Evolutionary conservation across 2,797 vertebrate genomes (phyloP), one percentile per base, ranked within the genome.

Genomic region (Pygocentrus nattereri): DNA sequence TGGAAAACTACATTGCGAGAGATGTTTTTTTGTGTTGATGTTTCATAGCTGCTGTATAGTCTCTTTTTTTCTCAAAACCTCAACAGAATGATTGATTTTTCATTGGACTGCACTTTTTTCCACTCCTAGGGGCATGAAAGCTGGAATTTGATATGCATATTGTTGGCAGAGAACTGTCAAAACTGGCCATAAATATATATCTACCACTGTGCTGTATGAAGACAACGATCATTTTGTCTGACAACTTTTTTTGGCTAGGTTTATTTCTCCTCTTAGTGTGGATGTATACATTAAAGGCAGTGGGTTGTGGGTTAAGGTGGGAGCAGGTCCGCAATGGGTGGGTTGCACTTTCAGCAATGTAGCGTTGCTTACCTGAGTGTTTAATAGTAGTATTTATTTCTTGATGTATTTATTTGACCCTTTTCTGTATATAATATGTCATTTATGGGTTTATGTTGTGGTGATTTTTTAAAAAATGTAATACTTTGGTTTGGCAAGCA

Each of bases 321-420:
- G 83, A 85, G 81, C 85, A 80, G 82, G 67, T 82, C 84, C 84
- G 87, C 79, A 86, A 83, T 70, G 79, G 87, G 80, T 84, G 69
- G 79, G 78, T 87, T 91, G 88, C 88, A 93, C 86, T 92, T 89
- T 90, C 88, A 89, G 84, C 92, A 80, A 93, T 92, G 92, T 93
- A 94, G 92, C 93, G 93, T 91, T 84, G 93, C 92, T 92, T 91
- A 90, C 90, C 86, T 91, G 86, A 88, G 85, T 87, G 90, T 84
- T 59, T 77, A 84, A 62, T 76, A 73, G 61, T 88, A 85, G 89
- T 91, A 82, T 74, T 91, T 89, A 84, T 89, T 90, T 90, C 87
- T 69, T 75, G 81, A 84, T 80, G 85, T 93, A 91, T 90, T 92
- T 91, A 92, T 93, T 93, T 91, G 67, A 90, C 84, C 75, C 82